A percentile compares a stretch with the other conserved stretches of the same genome.
These are phyloP conservation scores for Notarius quadriscutis DNA, from an alignment of 2,113 vertebrate genomes.

Conservation along the genomic window DNA sequence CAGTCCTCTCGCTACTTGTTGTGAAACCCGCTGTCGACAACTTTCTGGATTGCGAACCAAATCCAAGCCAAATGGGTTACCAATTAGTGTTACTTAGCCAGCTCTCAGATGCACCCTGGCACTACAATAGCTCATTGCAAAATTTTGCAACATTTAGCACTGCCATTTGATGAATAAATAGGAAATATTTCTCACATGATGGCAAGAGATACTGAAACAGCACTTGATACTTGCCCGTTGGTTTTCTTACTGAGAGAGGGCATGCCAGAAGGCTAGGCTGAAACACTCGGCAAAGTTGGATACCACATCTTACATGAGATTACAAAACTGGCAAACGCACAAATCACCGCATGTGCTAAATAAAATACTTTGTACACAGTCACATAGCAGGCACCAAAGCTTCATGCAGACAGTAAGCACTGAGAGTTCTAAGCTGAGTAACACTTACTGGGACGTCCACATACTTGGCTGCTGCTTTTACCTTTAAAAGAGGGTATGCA, in stretches of 20 bases:
- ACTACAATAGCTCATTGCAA: conserved; percentile 32
- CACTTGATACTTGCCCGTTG: conserved; percentile 15
- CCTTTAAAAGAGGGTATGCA: conserved; percentile 74
- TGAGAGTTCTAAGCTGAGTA: conserved; percentile 31
- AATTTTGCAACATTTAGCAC: conserved; percentile 27
- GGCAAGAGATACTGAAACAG: conserved; percentile 40
- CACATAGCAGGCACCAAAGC: conserved; percentile 26
- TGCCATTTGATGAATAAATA: conserved; percentile 43
- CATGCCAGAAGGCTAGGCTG: conserved; percentile 44
- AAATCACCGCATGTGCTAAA: conserved; percentile 37
- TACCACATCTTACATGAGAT: conserved; percentile 43
- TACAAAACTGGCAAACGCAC: conserved; percentile 47
- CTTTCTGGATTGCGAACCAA: conserved; percentile 37
- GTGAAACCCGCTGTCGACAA: conserved; percentile 45
- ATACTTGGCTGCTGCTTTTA: conserved; percentile 96
- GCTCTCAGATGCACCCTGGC: conserved; percentile 43
- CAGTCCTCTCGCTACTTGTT: conserved; percentile 35
- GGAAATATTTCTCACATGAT: conserved; percentile 32
- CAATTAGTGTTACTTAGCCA: conserved; percentile 53
- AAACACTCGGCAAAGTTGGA: conserved; percentile 44
- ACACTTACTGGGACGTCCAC: conserved; percentile 94
- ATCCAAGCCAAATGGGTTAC: conserved; percentile 53
- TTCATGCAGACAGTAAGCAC: conserved; percentile 38
- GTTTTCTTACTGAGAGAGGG: conserved; percentile 41
- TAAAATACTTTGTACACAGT: conserved; percentile 31